A percentile compares a stretch with the other conserved stretches of the same genome.
Conservation (phyloP, 2,113 vertebrate genomes). For the Galemys pyrenaicus region DNA sequence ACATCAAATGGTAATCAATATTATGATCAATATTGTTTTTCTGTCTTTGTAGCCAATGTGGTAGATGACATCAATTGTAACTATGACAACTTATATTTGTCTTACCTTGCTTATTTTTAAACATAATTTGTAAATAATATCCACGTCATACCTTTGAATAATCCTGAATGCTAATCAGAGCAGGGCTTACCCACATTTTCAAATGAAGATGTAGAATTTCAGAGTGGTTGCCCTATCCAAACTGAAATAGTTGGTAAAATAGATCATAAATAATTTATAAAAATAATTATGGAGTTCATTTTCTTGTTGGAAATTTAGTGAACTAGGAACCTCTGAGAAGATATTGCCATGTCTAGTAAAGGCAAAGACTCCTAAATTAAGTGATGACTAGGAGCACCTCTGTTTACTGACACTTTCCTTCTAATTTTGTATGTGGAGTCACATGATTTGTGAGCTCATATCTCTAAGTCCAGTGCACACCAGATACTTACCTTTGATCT, state of each 20-base stretch:
- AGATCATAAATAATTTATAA: neutral
- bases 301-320: neutral
- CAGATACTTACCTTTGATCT: neutral
- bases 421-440: neutral
- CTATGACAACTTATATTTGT: neutral
- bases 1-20: neutral
- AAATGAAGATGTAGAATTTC: neutral
- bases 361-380: neutral
- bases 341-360: neutral
- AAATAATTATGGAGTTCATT: slow-evolving; percentile 10
- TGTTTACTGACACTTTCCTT: neutral
- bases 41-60: neutral
- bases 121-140: neutral
- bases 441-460: neutral
- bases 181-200: neutral
- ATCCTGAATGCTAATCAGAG: neutral
- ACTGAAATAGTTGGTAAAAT: neutral
- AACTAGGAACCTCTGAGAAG: neutral
- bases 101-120: neutral
- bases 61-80: neutral
- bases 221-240: neutral
- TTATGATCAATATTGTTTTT: neutral
- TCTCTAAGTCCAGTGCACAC: neutral
- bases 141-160: neutral
- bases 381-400: neutral